phyloP scores from a whole-genome alignment of 2,888 invertebrate species.

The Standfussiana lucernea region DNA sequence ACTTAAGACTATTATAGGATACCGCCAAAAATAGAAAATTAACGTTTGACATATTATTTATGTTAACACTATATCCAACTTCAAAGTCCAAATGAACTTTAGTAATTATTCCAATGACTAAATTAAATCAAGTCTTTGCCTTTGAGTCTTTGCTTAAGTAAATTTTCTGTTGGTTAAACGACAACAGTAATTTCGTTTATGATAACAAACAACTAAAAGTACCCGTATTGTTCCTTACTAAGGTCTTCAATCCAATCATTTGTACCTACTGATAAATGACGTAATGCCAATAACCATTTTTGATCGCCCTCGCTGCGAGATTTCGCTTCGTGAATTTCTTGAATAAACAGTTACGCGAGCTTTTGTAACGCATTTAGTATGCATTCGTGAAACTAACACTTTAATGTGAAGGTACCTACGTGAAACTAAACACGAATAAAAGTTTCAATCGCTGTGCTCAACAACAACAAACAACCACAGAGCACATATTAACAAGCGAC shows the following conservation, averaged over 20 bases:
- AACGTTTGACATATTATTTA: neutral
- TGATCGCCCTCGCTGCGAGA: neutral
- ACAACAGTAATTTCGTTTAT: slow-evolving; percentile 42
- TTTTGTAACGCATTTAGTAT: neutral
- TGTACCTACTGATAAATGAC: neutral
- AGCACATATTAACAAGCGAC: neutral
- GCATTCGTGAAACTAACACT: neutral
- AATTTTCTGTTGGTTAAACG: slow-evolving; percentile 45
- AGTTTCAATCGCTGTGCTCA: neutral
- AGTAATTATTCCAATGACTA: slow-evolving; percentile 33
- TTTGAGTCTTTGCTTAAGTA: slow-evolving; percentile 28
- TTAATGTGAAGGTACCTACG: too few species aligned
- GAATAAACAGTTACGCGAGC: neutral
- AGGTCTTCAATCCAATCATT: neutral
- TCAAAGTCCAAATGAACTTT: slow-evolving; percentile 26
- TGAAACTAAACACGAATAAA: neutral
- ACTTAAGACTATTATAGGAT: neutral
- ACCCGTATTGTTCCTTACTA: slow-evolving; percentile 11
- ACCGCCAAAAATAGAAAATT: neutral
- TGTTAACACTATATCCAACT: neutral
- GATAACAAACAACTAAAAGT: slow-evolving; percentile 23
- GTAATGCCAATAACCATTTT: neutral
- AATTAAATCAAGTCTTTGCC: slow-evolving; percentile 24
- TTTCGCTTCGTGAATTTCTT: neutral
- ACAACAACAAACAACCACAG: too few species aligned